A percentile compares a stretch with the other conserved stretches of the same genome.
Conservation (phyloP, 1,140 invertebrate genomes). For the Cyphomyrmex costatus region DNA sequence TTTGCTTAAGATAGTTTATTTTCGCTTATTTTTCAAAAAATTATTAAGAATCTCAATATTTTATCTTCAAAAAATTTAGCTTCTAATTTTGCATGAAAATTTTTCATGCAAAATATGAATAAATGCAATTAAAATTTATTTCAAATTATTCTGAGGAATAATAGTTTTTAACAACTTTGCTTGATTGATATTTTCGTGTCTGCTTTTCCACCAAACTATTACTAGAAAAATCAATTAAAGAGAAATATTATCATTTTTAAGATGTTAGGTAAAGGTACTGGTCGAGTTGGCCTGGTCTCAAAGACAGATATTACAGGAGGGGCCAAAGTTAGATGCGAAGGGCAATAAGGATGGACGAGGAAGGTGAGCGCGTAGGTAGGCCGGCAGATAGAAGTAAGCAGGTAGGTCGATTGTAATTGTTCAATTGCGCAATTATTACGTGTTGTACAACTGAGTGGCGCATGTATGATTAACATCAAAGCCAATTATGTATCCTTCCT, state of each 20-base stretch:
- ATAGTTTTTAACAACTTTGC: not conserved
- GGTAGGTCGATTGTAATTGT: constrained; percentile 81
- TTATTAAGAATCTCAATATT: not conserved
- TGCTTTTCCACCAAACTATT: not conserved
- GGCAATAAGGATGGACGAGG: constrained; percentile 44
- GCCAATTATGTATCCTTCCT: constrained; percentile 78
- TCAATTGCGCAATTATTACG: constrained; percentile 79
- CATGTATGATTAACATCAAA: constrained; percentile 82
- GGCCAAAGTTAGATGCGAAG: constrained; percentile 39
- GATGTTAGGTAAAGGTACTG: no score
- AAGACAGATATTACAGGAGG: constrained; percentile 57
- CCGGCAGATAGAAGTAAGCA: constrained; percentile 67
- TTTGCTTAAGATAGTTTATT: not conserved
- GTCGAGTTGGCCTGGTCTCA: no score
- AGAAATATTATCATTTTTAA: not conserved
- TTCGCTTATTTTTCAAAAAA: not conserved
- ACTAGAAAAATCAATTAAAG: constrained; percentile 25
- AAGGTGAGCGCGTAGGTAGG: constrained; percentile 64
- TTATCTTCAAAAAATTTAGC: not conserved
- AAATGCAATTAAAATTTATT: not conserved
- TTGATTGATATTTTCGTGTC: not conserved
- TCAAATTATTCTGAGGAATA: not conserved
- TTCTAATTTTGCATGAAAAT: not conserved
- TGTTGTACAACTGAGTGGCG: constrained; percentile 73
- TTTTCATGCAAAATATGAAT: not conserved